Conservation (phyloP, 2,797 vertebrate genomes). For the Lepus townsendii region DNA sequence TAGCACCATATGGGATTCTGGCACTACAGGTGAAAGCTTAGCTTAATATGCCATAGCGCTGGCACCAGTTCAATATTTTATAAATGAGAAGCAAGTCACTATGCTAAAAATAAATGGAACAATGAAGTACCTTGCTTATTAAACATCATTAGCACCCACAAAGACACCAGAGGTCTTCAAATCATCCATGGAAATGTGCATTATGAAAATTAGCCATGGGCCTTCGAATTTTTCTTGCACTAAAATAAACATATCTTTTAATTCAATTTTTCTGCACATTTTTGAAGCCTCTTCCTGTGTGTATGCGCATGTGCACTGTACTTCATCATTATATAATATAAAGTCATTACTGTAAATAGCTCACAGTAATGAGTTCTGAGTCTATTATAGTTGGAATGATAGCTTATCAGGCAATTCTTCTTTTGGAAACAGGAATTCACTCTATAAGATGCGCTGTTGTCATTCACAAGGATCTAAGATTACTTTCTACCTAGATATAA, state of each 20-base stretch:
- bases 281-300: no score
- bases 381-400: background rate
- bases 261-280: no score
- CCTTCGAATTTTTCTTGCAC: no score
- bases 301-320: background rate
- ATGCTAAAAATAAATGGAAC: conserved; percentile 33
- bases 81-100: background rate
- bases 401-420: background rate
- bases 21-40: no score
- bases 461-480: background rate
- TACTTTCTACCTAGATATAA: conserved; percentile 7
- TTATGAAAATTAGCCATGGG: no score
- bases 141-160: background rate
- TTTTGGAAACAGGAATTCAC: background rate
- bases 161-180: background rate
- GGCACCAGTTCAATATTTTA: no score
- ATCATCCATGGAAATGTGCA: background rate
- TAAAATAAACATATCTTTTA: no score
- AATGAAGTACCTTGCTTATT: conserved; percentile 2
- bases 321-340: background rate
- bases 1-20: no score
- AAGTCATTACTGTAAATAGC: conserved; percentile 1
- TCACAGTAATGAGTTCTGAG: background rate
- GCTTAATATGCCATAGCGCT: no score
- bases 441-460: background rate